Conservation (phyloP, 1,140 invertebrate genomes). For the Drosophila pallidifrons region DNA sequence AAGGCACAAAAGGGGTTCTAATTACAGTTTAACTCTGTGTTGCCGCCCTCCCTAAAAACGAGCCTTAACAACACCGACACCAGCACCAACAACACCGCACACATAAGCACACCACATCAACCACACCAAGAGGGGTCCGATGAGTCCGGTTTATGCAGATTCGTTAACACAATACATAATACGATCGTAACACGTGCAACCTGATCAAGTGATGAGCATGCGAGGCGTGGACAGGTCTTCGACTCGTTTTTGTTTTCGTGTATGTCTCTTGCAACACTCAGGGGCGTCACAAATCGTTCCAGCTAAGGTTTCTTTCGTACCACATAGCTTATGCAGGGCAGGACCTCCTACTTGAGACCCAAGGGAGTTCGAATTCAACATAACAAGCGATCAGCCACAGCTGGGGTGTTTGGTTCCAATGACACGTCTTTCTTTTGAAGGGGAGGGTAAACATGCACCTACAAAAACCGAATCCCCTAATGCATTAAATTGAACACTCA, state of each 20-base stretch:
- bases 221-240: conserved; percentile 67
- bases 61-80: conserved; percentile 23
- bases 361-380: conserved; percentile 45
- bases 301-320: conserved; percentile 40
- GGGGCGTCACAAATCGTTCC: conserved; percentile 57
- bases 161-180: conserved; percentile 53
- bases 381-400: conserved; percentile 34
- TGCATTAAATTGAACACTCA: conserved; percentile 28
- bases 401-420: conserved; percentile 42
- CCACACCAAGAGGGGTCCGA: conserved; percentile 46
- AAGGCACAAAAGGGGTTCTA: conserved; percentile 73
- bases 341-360: conserved; percentile 69
- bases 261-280: conserved; percentile 30
- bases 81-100: not conserved
- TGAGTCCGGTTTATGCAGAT: conserved; percentile 61
- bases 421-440: conserved; percentile 19
- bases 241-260: conserved; percentile 26
- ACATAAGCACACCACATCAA: conserved; percentile 29
- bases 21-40: conserved; percentile 71
- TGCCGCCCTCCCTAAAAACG: conserved; percentile 59
- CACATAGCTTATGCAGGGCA: conserved; percentile 26
- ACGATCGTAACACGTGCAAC: conserved; percentile 64
- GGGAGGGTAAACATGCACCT: conserved; percentile 36
- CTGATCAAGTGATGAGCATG: conserved; percentile 56
- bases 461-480: conserved; percentile 19